Evolutionary conservation across 1,140 invertebrate species (phyloP).

Genomic region (Hermatobates lingyangjiaoensis): DNA sequence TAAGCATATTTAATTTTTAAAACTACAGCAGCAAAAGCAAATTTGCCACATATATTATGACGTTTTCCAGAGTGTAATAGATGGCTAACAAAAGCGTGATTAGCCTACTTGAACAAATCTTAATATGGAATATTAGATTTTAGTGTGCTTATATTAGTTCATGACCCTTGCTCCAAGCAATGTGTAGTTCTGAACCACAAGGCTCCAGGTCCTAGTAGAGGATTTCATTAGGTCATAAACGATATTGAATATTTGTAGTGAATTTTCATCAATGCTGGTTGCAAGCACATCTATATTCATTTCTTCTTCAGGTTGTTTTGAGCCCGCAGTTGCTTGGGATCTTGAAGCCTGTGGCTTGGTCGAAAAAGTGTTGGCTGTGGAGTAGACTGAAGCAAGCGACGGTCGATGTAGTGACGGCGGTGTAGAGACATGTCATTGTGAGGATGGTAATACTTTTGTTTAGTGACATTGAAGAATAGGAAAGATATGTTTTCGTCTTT

Average conservation of each 20-base stretch:
- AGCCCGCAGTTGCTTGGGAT: neutral
- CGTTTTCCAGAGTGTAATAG: no score
- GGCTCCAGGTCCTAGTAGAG: conserved; percentile 69
- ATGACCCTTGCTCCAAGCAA: conserved; percentile 73
- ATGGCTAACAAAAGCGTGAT: no score
- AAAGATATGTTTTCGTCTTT: no score
- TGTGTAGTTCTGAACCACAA: conserved; percentile 74
- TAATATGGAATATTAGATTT: no score
- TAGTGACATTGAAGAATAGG: no score
- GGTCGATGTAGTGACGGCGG: conserved; percentile 48
- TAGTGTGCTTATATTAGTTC: no score
- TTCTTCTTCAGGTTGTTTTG: conserved; percentile 27
- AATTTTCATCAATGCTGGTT: conserved; percentile 46
- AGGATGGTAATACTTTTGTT: no score
- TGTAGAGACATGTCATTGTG: conserved; percentile 60
- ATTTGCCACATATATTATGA: no score
- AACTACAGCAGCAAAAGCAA: no score
- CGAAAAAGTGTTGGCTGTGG: conserved; percentile 37
- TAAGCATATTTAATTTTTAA: no score
- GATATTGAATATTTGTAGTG: conserved; percentile 61
- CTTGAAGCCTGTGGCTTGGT: conserved; percentile 24
- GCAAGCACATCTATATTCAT: conserved; percentile 45
- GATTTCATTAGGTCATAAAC: conserved; percentile 61
- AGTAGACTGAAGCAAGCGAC: conserved; percentile 44
- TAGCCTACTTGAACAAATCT: no score